Base-by-base conservation (phyloP, 2,888 invertebrate genomes). In the Heteromurus nitidus region DNA sequence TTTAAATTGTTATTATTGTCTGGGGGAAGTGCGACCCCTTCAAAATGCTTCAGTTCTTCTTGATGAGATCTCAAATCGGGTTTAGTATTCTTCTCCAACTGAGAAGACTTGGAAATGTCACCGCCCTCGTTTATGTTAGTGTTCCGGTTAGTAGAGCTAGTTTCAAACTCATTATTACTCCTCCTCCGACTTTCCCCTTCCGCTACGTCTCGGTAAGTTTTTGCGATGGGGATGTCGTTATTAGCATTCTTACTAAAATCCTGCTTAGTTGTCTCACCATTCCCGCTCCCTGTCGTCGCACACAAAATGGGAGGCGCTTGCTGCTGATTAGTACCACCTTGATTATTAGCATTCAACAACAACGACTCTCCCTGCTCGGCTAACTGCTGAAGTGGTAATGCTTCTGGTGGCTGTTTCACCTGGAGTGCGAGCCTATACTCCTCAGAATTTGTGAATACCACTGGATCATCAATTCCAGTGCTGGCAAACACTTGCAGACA, bases 401-500 rank as follows among this genome's bases (percentile, higher is more conserved):
- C 7, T 62, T 13, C 18, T 24, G 18, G n/a, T 22, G 42, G 53
- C 44, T 72, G 72, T 16, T 73, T 68, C 13, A 58, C 42, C 44
- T 73, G 68, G 2, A 53, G 22, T 0, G 82, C 79, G 36, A 64
- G 31, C 55, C 79, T 68, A 44, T 74, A 82, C 60, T 79, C 82
- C 36, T 79, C 74, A n/a, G 64, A 26, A 62, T 82, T 82, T n/a
- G 79, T 82, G 72, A 79, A 82, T 11, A 82, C 65, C 9, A 77
- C 58, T 2, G 82, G 79, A 47, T 74, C 76, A 30, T 82, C 73
- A 53, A 82, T 62, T 18, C 73, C 74, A 69, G 47, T 80, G 9
- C 68, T 79, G 24, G 74, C 73, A 58, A 79, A 79, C 79, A 82
- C 74, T 80, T 82, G 82, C 5, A 82, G 60, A 44, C 74, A 73